Evolutionary conservation across 1,140 invertebrate species (phyloP).

Genomic region (Plectus sambesii): DNA sequence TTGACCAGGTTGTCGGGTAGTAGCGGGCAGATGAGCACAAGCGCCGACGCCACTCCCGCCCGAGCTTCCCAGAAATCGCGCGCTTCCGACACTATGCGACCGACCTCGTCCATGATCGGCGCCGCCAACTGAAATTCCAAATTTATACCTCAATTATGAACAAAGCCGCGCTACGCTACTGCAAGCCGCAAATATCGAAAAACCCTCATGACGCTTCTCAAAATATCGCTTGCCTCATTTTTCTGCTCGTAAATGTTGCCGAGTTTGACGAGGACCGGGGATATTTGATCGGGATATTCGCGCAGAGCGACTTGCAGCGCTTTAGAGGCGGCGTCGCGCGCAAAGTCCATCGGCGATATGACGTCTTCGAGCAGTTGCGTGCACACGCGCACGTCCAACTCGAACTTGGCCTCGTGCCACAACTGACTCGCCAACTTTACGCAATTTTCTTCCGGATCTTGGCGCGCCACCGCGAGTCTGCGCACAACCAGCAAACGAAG

Average conservation of each 20-base stretch:
- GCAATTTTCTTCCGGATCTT: too few relatives aligned
- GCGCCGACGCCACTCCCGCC: conserved; percentile 69
- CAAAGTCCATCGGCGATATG: too few relatives aligned
- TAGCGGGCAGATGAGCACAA: conserved; percentile 61
- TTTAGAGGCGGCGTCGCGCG: too few relatives aligned
- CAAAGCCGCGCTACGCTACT: background rate
- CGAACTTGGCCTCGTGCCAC: too few relatives aligned
- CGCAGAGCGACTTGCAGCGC: too few relatives aligned
- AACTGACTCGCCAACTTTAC: too few relatives aligned
- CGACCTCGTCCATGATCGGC: conserved; percentile 76
- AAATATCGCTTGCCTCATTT: conserved; percentile 51
- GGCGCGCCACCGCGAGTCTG: too few relatives aligned
- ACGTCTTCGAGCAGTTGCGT: too few relatives aligned
- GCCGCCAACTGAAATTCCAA: conserved; percentile 59
- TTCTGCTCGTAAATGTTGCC: conserved; percentile 66
- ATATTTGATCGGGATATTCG: conserved; percentile 26
- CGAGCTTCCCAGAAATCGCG: conserved; percentile 72
- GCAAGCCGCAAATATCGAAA: conserved; percentile 23
- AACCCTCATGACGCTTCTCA: conserved; percentile 2
- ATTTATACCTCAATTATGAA: too few relatives aligned
- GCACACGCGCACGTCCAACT: too few relatives aligned
- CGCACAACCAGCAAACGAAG: too few relatives aligned
- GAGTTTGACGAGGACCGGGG: conserved; percentile 54
- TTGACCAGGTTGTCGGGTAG: conserved; percentile 59
- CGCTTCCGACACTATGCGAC: conserved; percentile 68